Conservation (phyloP, 2,113 vertebrate genomes). For the Entomyzon cyanotis region DNA sequence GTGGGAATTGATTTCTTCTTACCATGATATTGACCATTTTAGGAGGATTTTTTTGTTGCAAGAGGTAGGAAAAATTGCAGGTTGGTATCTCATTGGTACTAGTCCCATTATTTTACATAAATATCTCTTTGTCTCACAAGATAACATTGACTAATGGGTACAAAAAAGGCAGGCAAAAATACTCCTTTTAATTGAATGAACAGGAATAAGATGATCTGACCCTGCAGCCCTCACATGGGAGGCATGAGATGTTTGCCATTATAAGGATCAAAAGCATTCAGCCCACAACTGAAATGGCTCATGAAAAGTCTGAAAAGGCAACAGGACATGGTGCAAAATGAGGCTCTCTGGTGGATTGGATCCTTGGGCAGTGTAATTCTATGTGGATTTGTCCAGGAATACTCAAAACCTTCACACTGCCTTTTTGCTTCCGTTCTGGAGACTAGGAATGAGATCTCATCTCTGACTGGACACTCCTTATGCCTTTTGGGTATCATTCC, state of each 20-base stretch:
- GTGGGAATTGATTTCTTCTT: neutral
- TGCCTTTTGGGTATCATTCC: neutral
- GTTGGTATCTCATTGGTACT: neutral
- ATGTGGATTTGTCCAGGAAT: neutral
- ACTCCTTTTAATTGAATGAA: neutral
- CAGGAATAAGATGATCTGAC: neutral
- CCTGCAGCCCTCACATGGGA: neutral
- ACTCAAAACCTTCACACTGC: neutral
- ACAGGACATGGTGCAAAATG: neutral
- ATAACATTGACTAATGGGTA: neutral
- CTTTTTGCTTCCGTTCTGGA: neutral
- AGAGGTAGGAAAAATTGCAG: neutral
- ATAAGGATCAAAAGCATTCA: neutral
- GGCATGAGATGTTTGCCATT: neutral
- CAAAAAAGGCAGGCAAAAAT: neutral
- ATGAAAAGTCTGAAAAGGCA: neutral
- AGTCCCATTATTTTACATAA: neutral
- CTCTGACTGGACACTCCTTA: neutral
- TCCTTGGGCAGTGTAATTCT: neutral
- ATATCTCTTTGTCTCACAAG: neutral
- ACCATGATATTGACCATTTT: neutral
- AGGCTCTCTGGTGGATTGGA: neutral
- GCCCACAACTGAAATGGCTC: neutral
- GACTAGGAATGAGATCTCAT: neutral
- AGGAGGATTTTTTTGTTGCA: neutral